Evolutionary conservation across 2,797 vertebrate species (phyloP).

Genomic region (Buphagus erythrorhynchus): DNA sequence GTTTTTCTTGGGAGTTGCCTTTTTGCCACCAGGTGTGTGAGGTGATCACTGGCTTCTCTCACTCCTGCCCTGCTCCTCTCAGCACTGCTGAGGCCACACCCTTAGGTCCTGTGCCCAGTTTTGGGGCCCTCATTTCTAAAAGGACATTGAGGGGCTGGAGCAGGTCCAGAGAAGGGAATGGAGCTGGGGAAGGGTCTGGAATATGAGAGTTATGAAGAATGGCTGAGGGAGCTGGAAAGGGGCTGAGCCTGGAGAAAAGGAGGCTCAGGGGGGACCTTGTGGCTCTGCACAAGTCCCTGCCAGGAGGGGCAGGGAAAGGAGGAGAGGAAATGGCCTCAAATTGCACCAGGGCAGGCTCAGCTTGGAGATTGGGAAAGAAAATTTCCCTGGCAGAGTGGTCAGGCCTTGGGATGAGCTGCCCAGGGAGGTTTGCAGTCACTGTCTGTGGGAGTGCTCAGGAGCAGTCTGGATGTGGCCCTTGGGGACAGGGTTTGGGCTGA

Average conservation of each 20-base stretch:
- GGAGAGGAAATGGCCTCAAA: not conserved
- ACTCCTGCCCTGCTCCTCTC: not conserved
- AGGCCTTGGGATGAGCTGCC: not conserved
- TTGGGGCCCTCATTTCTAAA: not conserved
- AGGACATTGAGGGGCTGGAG: not conserved
- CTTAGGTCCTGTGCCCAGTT: not conserved
- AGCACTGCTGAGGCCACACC: not conserved
- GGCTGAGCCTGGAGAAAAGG: accelerated
- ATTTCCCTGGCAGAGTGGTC: not conserved
- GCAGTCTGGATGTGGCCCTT: not conserved
- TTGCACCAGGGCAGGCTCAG: accelerated
- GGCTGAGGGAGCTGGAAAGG: not conserved
- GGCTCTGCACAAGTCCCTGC: accelerated
- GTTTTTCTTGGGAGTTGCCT: not conserved
- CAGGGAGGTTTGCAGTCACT: not conserved
- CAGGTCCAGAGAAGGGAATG: not conserved
- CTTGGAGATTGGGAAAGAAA: accelerated
- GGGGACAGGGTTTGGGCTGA: not conserved
- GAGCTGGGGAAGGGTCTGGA: not conserved
- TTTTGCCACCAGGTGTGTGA: not conserved
- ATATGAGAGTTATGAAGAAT: not conserved
- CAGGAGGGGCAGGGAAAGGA: not conserved
- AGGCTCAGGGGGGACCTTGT: accelerated
- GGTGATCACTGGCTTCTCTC: accelerated
- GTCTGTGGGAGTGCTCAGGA: not conserved